Base-by-base conservation (phyloP, 1,140 invertebrate species). In the Lucilia sericata region DNA sequence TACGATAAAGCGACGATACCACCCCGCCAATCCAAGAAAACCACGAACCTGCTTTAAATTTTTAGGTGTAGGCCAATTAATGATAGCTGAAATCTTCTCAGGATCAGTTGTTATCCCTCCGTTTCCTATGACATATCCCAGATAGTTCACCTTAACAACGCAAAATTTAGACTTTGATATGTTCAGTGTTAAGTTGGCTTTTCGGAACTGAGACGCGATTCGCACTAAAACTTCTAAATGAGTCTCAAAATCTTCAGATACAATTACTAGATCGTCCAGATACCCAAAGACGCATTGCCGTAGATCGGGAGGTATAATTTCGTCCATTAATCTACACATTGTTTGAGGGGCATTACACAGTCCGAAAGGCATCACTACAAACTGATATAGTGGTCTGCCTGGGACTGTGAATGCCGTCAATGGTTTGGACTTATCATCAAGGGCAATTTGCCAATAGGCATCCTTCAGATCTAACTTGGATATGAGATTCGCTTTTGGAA, bases 101-200 rank as follows among this genome's bases (percentile, higher is more conserved):
- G 85, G n/a, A n/a, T n/a, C 86, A n/a, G n/a, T n/a, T 14, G 17
- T 25, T 30, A 86, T 85, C 8, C 82, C 84, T 70, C 86, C 83
- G 25, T 84, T 84, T 14, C 82, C 85, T 14, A 86, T 74, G 7
- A 85, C 74, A 76, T 86, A 86, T 0, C 84, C 85, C 4, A 86
- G 47, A 19, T 86, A 87, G 30, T 85, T 81, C 12, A 84, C 83
- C 49, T 90, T 84, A 17, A 55, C 84, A 47, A 87, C 80, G 30
- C 86, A 90, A 85, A 93, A 93, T 55, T 91, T 84, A 70, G 88
- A 91, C 87, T 93, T 92, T 82, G 87, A 83, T 4, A 91, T 85
- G 75, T 92, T 93, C 3, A 93, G 87, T 17, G 91, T 93, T 1
- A 93, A 84, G 21, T 88, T 88, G 9, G 91, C 89, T 65, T 86